Evolutionary conservation across 2,888 invertebrate genomes (phyloP), one percentile per base, ranked within the genome.

Genomic region (Pristionchus mayeri): DNA sequence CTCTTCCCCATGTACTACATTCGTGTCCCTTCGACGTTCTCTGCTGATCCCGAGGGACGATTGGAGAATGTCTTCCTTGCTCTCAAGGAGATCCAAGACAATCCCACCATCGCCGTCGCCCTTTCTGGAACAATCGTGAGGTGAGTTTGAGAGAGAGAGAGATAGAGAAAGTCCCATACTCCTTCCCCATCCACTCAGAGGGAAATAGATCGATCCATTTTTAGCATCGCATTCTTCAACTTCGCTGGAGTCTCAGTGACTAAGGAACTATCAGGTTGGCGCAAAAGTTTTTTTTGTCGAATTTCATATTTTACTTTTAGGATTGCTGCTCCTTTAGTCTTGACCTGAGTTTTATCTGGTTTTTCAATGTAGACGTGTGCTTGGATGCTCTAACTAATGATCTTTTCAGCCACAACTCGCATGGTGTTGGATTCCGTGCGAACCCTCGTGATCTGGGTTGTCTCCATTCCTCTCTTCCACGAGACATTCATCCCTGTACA

Each of bases 181-280:
- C 4, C 24, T 57, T n/a, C 24, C 21, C 57, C 57, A 7, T 57
- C 21, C 57, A 57, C 21, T 57, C 24, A 13, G 6, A 11, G n/a
- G 21, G 67, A 2, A 48, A 3, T 27, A 24, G 24, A 24, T 57
- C 18, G 7, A 18, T 13, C 21, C 3, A 37, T 34, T 91, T n/a
- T 96, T 37, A 97, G 97, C 81, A 97, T 97, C 88, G 96, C 97
- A 0, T 96, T 97, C 94, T 97, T 97, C 94, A 97, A 97, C 93
- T 97, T 96, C 93, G 95, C 96, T 87, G 97, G 97, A 16, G 95
- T 97, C 87, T 96, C 96, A 92, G 96, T 98, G 4, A 97, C 97
- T 0, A 98, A 97, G 94, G 96, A 97, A 93, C 95, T 97, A 91
- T n/a, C n/a, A n/a, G n/a, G n/a, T n/a, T n/a, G n/a, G n/a, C n/a